phyloP scores from a whole-genome alignment of 2,113 vertebrate genomes.

The Callipepla californica region DNA sequence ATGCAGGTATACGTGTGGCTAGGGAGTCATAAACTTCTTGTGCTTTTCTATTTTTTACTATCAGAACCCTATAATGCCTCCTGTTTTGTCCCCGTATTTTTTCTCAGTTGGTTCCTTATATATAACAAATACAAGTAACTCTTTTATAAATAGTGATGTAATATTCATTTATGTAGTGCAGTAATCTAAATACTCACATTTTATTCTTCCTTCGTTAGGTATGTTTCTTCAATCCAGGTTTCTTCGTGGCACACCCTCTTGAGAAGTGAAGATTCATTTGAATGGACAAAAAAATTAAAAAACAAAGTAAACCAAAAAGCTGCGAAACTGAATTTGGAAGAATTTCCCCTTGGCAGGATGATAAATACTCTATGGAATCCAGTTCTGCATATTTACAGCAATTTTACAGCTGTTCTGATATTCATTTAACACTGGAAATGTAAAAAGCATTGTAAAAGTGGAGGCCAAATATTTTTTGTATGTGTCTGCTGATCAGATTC shows the following conservation, averaged over 20 bases:
- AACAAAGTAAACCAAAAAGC: neutral
- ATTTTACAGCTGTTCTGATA: neutral
- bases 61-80: neutral
- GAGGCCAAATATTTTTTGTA: neutral
- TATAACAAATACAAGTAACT: conserved; percentile 8
- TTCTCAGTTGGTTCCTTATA: conserved; percentile 20
- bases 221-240: neutral
- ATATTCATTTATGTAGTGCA: neutral
- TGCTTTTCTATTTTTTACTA: conserved; percentile 9
- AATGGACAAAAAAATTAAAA: neutral
- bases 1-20: neutral
- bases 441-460: neutral
- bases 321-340: neutral
- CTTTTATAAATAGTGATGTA: neutral
- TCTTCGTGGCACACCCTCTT: neutral
- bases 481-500: neutral
- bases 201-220: neutral
- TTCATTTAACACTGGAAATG: neutral
- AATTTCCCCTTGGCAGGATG: neutral
- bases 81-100: conserved; percentile 20
- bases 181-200: neutral
- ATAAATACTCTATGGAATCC: neutral
- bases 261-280: neutral
- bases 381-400: neutral
- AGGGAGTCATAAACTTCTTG: conserved; percentile 26